Percentiles rank a stretch among this genome's conserved stretches.
phyloP scores from a whole-genome alignment of 2,888 invertebrate genomes.

The Junonia oenone region DNA sequence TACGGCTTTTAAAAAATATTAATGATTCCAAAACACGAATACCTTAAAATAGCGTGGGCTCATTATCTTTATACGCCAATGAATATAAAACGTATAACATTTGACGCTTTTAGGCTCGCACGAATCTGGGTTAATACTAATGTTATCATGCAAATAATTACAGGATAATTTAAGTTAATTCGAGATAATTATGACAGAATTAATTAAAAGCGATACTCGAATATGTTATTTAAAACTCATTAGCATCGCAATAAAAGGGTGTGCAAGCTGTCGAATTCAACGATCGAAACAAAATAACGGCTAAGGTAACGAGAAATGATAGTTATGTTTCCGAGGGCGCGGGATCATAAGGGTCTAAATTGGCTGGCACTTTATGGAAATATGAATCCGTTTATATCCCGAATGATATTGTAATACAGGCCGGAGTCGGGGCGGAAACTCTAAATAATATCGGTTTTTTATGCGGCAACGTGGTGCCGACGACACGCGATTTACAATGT shows the following conservation, averaged over 20 bases:
- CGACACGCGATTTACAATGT: conserved; percentile 24
- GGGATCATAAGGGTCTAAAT: conserved; percentile 35
- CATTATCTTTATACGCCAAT: conserved; percentile 20
- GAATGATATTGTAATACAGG: conserved; percentile 31
- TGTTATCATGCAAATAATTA: neutral
- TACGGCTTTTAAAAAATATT: conserved; percentile 34
- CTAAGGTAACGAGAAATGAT: conserved; percentile 13
- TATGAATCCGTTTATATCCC: conserved; percentile 37
- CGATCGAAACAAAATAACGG: conserved; percentile 3
- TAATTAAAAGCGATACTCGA: neutral
- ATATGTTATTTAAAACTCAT: neutral
- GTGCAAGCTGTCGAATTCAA: neutral
- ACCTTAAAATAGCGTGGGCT: conserved; percentile 28
- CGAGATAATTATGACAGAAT: neutral
- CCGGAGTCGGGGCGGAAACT: conserved; percentile 21
- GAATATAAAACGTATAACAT: conserved; percentile 13
- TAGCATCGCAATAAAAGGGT: neutral
- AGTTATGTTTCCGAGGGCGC: conserved; percentile 13
- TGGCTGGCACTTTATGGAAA: conserved; percentile 36
- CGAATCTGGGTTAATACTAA: neutral
- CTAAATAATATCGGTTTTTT: conserved; percentile 28
- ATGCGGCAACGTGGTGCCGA: conserved; percentile 21
- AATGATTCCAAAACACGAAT: conserved; percentile 32
- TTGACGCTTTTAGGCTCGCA: conserved; percentile 8
- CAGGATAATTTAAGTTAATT: neutral